These are phyloP conservation scores for Muscicapa comitata DNA, from an alignment of 2,797 vertebrate species.

Conservation along the genomic window DNA sequence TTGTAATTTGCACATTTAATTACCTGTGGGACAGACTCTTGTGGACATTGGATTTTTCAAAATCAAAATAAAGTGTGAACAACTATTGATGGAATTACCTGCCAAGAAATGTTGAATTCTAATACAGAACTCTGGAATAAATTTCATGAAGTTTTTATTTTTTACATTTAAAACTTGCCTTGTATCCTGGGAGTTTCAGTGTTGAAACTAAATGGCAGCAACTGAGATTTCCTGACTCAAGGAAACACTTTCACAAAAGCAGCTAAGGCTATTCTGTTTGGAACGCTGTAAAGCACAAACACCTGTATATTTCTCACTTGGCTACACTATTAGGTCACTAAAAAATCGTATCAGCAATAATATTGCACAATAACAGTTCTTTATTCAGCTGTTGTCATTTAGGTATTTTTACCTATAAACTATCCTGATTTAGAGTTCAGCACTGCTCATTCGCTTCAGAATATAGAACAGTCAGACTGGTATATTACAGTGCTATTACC, in stretches of 20 bases:
- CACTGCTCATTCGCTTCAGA: neutral
- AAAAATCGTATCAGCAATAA: neutral
- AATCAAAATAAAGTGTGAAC: neutral
- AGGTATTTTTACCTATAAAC: neutral
- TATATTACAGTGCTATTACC: neutral
- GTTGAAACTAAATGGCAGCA: neutral
- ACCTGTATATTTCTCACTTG: neutral
- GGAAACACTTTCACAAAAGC: neutral
- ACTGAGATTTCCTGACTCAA: neutral
- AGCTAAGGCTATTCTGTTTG: neutral
- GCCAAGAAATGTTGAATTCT: neutral
- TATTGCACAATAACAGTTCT: neutral
- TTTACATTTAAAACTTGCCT: neutral
- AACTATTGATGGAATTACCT: neutral
- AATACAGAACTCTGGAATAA: neutral
- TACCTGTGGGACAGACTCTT: neutral
- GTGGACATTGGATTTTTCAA: neutral
- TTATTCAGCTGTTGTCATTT: neutral
- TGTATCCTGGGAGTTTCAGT: neutral
- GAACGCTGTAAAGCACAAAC: neutral
- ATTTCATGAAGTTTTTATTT: neutral
- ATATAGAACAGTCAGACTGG: neutral
- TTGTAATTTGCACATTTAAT: neutral
- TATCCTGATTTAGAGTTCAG: neutral
- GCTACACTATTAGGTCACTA: neutral